Evolutionary conservation across 2,797 vertebrate genomes (phyloP), one percentile per base, ranked within the genome.

Genomic region (Australoheros facetus): DNA sequence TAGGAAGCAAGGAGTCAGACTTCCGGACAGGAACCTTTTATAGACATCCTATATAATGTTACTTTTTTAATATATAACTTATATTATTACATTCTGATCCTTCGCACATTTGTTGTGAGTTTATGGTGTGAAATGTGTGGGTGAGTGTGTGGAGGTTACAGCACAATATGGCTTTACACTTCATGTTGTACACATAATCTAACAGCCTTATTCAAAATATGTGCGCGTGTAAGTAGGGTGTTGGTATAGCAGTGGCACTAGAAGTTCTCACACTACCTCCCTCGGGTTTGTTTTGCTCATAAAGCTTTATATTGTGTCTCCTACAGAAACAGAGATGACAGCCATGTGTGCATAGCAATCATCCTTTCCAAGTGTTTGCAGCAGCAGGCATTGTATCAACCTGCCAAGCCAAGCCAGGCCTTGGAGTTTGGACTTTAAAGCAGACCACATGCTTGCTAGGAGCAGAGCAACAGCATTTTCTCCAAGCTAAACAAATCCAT

Each of bases 401-500:
- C 86, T 79, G 86, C 81, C 81, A 83, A 73, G 86, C 81, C 81
- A 83, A 73, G 60, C 58, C 64, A 57, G 84, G 84, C 92, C 88
- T 93, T 94, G 93, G 93, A 95, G 88, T 94, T 95, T 95, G 93
- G 89, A 95, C 95, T 90, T 74, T 74, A 86, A 86, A 86, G 73
- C 59, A 73, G 66, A 78, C 66, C 56, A 56, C 81, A 73, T 73
- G 85, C 83, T 78, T 32, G 42, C 72, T 42, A 73, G 64, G 75
- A 89, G 84, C 85, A 21, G 73, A 77, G 84, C 85, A 82, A 77
- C 71, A 83, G 75, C 4, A 51, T 85, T 78, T 79, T 76, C 71
- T 87, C 77, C 79, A 86, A 85, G 78, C 78, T 81, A 87, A 93
- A 91, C 87, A 93, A 87, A 82, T 84, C 58, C 16, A 75, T 42